A percentile compares a stretch with the other conserved stretches of the same genome.
These are phyloP conservation scores for Ochlodes sylvanus DNA, from an alignment of 2,888 invertebrate genomes.

Conservation along the genomic window DNA sequence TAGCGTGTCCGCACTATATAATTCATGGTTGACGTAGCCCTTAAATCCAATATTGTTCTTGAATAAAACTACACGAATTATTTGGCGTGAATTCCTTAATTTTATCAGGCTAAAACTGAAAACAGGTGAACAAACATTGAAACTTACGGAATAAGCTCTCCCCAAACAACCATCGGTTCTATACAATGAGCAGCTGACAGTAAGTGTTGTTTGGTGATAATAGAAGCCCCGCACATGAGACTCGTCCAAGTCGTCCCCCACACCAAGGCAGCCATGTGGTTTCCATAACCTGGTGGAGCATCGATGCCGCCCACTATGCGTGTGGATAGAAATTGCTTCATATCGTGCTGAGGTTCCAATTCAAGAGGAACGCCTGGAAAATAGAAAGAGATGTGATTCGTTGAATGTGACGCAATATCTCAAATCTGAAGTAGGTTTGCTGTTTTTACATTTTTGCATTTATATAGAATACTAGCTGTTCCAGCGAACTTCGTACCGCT, in stretches of 20 bases:
- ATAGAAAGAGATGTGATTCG: too few species aligned
- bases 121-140: neutral
- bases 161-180: conserved; percentile 32
- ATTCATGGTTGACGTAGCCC: conserved; percentile 4
- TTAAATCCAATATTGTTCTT: conserved; percentile 19
- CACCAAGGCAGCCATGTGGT: conserved; percentile 51
- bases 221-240: conserved; percentile 48
- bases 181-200: conserved; percentile 56
- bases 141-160: conserved; percentile 30
- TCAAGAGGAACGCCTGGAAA: conserved; percentile 13
- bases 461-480: too few species aligned
- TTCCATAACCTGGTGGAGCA: conserved; percentile 17
- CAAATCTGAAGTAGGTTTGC: too few species aligned
- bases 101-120: too few species aligned
- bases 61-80: too few species aligned
- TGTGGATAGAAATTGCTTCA: conserved; percentile 1
- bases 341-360: conserved; percentile 5
- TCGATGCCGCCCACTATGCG: conserved; percentile 28
- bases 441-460: too few species aligned
- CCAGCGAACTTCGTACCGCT: too few species aligned
- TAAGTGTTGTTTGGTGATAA: conserved; percentile 43
- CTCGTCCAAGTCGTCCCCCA: conserved; percentile 41
- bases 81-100: too few species aligned
- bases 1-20: neutral
- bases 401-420: too few species aligned